Base-by-base conservation (phyloP, 2,888 invertebrate genomes). In the Elysia crispata region DNA sequence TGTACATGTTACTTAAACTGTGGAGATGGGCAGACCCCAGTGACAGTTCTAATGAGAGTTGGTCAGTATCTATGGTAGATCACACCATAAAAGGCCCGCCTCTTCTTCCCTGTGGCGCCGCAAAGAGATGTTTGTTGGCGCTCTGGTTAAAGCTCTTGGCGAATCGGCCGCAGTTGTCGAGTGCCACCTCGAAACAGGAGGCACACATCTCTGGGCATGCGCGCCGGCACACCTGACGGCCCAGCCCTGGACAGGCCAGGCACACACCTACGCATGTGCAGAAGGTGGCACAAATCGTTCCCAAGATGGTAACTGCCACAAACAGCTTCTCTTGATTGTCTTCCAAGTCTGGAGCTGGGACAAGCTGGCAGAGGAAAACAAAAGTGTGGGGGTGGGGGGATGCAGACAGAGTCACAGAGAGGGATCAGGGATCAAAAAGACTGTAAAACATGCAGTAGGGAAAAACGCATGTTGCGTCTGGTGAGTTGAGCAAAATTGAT, bases 321-420 rank as follows among this genome's bases (percentile, higher is more conserved):
- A 80, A 80, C 49, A 80, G 28, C 6, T 13, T 49, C 1, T 80
- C 80, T 15, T 80, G 23, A 1, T 41, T 70, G 80, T 80, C 80
- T 15, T 76, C 76, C 1, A 11, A 73, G 1, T 67, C 33, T 15
- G 23, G 41, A 5, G 64, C 30, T n/a, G 73, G 78, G 0, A 78
- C 23, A 30, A 78, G 28, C 78, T 78, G 66, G 41, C 41, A 3
- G 41, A 11, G n/a, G n/a, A n/a, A n/a, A n/a, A n/a, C n/a, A n/a
- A n/a, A n/a, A n/a, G n/a, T n/a, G n/a, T n/a, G n/a, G n/a, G n/a
- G n/a, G n/a, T n/a, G n/a, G n/a, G n/a, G n/a, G n/a, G n/a, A n/a
- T n/a, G n/a, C n/a, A n/a, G n/a, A n/a, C n/a, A n/a, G n/a, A n/a
- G n/a, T n/a, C n/a, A n/a, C n/a, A n/a, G n/a, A n/a, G n/a, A n/a